Base-by-base conservation (phyloP, 2,888 invertebrate genomes). In the Mythimna vitellina region DNA sequence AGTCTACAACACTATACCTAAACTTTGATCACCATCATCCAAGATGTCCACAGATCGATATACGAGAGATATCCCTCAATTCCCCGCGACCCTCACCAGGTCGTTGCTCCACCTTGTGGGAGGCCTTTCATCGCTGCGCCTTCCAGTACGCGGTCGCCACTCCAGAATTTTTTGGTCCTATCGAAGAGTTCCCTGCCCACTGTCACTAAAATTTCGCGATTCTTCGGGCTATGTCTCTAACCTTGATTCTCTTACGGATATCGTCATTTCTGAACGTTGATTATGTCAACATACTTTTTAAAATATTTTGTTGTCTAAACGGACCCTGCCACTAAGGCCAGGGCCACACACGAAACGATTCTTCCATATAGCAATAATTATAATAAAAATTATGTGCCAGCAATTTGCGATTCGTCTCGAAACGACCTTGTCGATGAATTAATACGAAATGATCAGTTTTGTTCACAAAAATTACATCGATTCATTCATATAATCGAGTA, bases 401-500 rank as follows among this genome's bases (percentile, higher is more conserved):
- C 69, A 85, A 85, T 85, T 85, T 83, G 66, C 82, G 76, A 84
- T 84, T 84, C 84, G 84, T 83, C 76, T 81, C 81, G 32, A 73
- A 32, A 69, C 66, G 78, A 78, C 84, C 84, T 85, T 83, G 84
- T 17, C 63, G 61, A 65, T 22, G 51, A 79, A 75, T 85, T 83
- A 72, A 73, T 69, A 67, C 69, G 65, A 85, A 83, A 82, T 78
- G 8, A 72, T 61, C 66, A 69, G 73, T 81, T 83, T 84, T 85
- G 75, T 85, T 70, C 63, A 71, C 65, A 63, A 83, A 82, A 81
- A 83, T 83, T 81, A 76, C 72, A 64, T 62, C 54, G 8, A 81
- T 85, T 79, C 72, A 85, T 80, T 78, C 57, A 69, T 73, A 57
- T 73, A 64, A 71, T 75, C 61, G 64, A 53, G 73, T 80, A 78